Base-by-base conservation (phyloP, 2,888 invertebrate species). In the Tinea trinotella region DNA sequence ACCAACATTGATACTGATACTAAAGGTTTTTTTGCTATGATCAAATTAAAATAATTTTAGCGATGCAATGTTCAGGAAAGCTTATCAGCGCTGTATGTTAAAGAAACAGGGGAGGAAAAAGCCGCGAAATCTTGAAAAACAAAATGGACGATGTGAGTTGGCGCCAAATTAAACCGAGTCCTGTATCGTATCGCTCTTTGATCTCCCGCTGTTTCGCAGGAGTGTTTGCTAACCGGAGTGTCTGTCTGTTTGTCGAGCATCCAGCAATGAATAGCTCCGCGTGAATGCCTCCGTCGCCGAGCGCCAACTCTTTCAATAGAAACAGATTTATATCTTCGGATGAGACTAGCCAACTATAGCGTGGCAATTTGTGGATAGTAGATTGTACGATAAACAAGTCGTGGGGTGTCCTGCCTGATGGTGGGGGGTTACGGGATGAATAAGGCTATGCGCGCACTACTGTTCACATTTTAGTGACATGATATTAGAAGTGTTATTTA, bases 141-240 rank as follows among this genome's bases (percentile, higher is more conserved):
- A 40, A 40, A 40, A 40, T 40, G 40, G 18, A 7, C 18, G 18
- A 40, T 53, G 36, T 18, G 68, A 71, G 75, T 80, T 82, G 82
- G 78, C 83, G 79, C 82, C 82, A 84, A 84, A 82, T 84, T 83
- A 83, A 75, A 79, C 72, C 63, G 63, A 64, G 69, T 68, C 61
- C 67, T 76, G 74, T 77, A 81, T 80, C 71, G 67, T 84, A 84
- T 84, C 84, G 78, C 69, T 67, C 83, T 84, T 83, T 84, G 83
- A 83, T 83, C 83, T 83, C 76, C 48, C 65, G 52, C 40, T 52
- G 34, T 44, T 70, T 17, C 30, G n/a, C 55, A 17, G 40, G 15
- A 35, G 73, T 68, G 36, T 52, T 55, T 48, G 59, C 60, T 13
- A 6, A 24, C 13, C 19, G 24, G 44, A 20, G 54, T 20, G 76